Conservation (phyloP, 1,140 invertebrate genomes). For the Drosophila biarmipes region DNA sequence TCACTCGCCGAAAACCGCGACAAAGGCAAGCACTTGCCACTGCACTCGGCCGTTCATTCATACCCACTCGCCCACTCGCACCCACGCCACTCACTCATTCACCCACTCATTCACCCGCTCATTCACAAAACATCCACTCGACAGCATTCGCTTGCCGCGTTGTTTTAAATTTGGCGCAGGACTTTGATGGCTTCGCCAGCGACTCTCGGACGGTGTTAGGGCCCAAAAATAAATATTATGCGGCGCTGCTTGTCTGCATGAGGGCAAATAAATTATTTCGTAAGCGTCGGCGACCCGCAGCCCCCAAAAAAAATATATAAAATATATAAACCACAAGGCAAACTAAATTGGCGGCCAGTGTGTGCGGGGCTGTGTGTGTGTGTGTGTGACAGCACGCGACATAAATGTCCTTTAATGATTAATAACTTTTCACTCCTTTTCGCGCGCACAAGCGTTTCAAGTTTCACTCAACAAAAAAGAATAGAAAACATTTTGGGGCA, state of each 20-base stretch:
- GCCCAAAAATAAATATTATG: conserved; percentile 50
- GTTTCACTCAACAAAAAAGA: conserved; percentile 61
- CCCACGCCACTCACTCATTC: background rate
- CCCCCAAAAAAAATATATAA: conserved; percentile 8
- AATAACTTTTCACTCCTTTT: conserved; percentile 78
- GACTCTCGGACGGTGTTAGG: conserved; percentile 5
- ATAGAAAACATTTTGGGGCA: conserved; percentile 12
- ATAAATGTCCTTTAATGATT: conserved; percentile 79
- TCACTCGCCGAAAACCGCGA: conserved; percentile 8
- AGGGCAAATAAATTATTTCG: conserved; percentile 57
- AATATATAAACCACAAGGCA: conserved; percentile 29
- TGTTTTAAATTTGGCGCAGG: conserved; percentile 27
- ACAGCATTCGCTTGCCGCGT: conserved; percentile 10
- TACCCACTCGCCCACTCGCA: no score
- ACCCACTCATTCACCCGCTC: background rate
- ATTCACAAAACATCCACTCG: conserved; percentile 12
- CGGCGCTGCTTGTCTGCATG: conserved; percentile 53
- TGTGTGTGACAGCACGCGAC: conserved; percentile 64
- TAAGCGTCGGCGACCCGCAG: conserved; percentile 19
- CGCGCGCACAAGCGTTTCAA: conserved; percentile 63
- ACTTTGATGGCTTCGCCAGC: conserved; percentile 9
- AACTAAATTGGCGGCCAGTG: conserved; percentile 68
- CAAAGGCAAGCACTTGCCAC: conserved; percentile 1
- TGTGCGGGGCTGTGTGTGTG: conserved; percentile 18
- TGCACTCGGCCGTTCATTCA: conserved; percentile 9